Base-by-base conservation (phyloP, 2,797 vertebrate species). In the Gobio occitaniae region DNA sequence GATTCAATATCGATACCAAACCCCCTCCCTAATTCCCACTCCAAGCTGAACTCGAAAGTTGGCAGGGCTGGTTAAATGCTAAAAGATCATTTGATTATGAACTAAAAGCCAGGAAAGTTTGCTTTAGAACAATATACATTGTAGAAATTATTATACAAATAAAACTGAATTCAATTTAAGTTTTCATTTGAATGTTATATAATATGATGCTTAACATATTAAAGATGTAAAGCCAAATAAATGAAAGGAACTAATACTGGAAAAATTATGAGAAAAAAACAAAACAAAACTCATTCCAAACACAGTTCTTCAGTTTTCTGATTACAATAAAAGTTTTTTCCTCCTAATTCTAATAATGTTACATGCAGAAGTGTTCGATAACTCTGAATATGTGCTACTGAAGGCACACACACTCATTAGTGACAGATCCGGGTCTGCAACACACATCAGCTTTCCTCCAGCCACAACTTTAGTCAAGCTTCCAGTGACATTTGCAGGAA, bases 361-460 rank as follows among this genome's bases (percentile, higher is more conserved):
- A 65, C 78, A 36, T 3, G 41, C 70, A 63, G 6, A 50, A 41
- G 44, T 16, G 47, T 47, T 36, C 32, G 17, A 13, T 2, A 66
- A 54, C 77, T 79, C 16, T 21, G 44, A 50, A 65, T 10, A 48
- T 48, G 44, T 17, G 41, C 16, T 4, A 12, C 77, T 56, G 29
- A 41, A 56, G 4, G 21, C 79, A 16, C 78, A 69, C 76, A 29
- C 76, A 47, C 32, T 52, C 21, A 56, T 25, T 54, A 81, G 79
- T 68, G 47, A 83, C 47, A 63, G 82, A 52, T 77, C 47, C 3
- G 72, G 48, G 11, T 65, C 61, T 12, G 59, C 70, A 65, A 36
- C 81, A 75, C 81, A 48, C 38, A 59, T 15, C 80, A 47, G 38
- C 36, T 74, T 48, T 63, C 5, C 25, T 25, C 50, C 79, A 59